Evolutionary conservation across 1,140 invertebrate genomes (phyloP).

Genomic region (Aphidius ervi): DNA sequence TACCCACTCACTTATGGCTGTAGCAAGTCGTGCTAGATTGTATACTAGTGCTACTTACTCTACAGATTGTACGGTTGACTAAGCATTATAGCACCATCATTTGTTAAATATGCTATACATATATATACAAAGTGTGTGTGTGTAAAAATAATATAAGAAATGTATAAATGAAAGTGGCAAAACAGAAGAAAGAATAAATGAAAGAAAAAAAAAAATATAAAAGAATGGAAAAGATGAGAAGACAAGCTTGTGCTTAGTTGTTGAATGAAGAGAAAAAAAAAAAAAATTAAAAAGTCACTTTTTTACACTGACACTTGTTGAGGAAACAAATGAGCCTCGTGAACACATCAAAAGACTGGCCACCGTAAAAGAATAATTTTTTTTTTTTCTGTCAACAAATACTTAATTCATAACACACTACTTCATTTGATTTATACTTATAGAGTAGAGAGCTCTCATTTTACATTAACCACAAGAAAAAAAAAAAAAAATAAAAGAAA

Average conservation of each 20-base stretch:
- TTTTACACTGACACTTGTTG: conserved; percentile 13
- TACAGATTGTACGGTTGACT: conserved; percentile 9
- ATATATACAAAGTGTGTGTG: no score
- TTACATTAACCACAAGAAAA: no score
- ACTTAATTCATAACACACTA: no score
- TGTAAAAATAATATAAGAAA: no score
- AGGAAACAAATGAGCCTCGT: background rate
- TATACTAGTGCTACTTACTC: conserved; percentile 27
- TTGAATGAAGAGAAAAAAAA: conserved; percentile 8
- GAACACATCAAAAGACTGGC: no score
- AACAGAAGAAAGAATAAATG: conserved; percentile 9
- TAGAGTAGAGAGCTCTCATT: no score
- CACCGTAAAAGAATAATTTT: no score
- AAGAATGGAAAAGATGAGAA: conserved; percentile 20
- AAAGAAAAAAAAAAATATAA: conserved; percentile 25
- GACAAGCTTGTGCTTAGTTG: background rate
- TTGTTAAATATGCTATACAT: no score
- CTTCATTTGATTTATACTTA: no score
- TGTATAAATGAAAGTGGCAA: conserved; percentile 40
- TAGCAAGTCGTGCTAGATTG: background rate
- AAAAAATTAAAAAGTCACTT: conserved; percentile 7
- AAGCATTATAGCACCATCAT: conserved; percentile 17
- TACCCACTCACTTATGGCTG: no score
- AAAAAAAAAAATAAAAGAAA: no score
- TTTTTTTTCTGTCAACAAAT: no score